Conservation (phyloP, 2,113 vertebrate species). For the Bagarius yarrelli region DNA sequence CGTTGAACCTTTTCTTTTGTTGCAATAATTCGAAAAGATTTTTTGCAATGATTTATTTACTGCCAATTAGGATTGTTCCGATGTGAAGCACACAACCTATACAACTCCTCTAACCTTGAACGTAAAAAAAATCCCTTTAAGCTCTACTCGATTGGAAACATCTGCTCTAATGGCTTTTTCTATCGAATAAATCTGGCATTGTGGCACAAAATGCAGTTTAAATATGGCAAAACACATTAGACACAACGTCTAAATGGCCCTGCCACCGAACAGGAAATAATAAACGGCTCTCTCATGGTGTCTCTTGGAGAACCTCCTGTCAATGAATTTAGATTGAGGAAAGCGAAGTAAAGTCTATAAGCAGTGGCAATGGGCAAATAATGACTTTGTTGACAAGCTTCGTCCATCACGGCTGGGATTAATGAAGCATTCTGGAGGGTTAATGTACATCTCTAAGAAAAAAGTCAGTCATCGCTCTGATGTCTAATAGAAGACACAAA, state of each 20-base stretch:
- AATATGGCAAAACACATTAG: conserved; percentile 63
- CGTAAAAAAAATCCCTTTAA: not conserved
- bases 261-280: conserved; percentile 59
- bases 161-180: conserved; percentile 29
- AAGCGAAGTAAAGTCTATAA: conserved; percentile 62
- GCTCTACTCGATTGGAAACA: not conserved
- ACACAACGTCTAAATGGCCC: conserved; percentile 62
- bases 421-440: conserved; percentile 67
- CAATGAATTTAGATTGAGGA: conserved; percentile 70
- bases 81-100: not conserved
- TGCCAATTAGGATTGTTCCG: not conserved
- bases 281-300: conserved; percentile 57
- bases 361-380: conserved; percentile 71
- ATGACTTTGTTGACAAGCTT: conserved; percentile 64
- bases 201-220: conserved; percentile 58
- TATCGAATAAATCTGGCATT: conserved; percentile 39
- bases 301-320: conserved; percentile 59
- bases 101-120: conserved; percentile 8
- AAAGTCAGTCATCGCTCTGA: conserved; percentile 48
- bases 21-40: not conserved
- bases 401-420: conserved; percentile 65
- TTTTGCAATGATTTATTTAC: not conserved
- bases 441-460: conserved; percentile 57
- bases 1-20: too few relatives aligned
- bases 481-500: not conserved